A percentile compares a stretch with the other conserved stretches of the same genome.
These are phyloP conservation scores for Drosophila albomicans DNA, from an alignment of 1,140 invertebrate genomes.

Conservation along the genomic window DNA sequence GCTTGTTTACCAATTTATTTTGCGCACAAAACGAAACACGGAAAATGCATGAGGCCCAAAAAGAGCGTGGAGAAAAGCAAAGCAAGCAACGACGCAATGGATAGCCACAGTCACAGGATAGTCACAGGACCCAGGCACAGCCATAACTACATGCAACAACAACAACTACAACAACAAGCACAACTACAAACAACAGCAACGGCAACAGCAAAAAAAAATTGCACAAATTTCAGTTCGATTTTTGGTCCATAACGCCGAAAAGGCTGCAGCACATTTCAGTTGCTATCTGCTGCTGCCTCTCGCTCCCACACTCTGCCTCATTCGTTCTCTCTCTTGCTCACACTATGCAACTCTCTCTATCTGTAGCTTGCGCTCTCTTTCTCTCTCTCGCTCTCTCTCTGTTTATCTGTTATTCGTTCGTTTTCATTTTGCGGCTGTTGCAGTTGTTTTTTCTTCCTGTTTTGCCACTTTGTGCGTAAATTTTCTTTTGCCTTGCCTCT, in stretches of 20 bases:
- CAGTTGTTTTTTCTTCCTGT: constrained; percentile 47
- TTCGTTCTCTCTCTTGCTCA: background rate
- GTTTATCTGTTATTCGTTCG: constrained; percentile 17
- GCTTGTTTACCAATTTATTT: constrained; percentile 83
- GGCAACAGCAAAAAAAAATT: constrained; percentile 44
- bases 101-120: constrained; percentile 61
- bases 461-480: constrained; percentile 76
- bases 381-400: background rate
- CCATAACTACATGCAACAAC: constrained; percentile 31
- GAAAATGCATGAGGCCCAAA: constrained; percentile 73
- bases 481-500: constrained; percentile 48
- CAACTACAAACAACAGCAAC: constrained; percentile 33
- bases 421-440: constrained; percentile 44
- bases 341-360: no score
- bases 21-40: constrained; percentile 81
- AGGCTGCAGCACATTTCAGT: constrained; percentile 29
- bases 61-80: constrained; percentile 24
- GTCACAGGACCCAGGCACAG: constrained; percentile 28
- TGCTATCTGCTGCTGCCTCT: constrained; percentile 27
- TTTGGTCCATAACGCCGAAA: constrained; percentile 74
- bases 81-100: constrained; percentile 54
- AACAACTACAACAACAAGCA: constrained; percentile 29
- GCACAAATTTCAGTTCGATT: constrained; percentile 77
- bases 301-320: constrained; percentile 10
- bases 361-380: background rate